phyloP scores from a whole-genome alignment of 2,113 vertebrate genomes.

The Dipodomys merriami region DNA sequence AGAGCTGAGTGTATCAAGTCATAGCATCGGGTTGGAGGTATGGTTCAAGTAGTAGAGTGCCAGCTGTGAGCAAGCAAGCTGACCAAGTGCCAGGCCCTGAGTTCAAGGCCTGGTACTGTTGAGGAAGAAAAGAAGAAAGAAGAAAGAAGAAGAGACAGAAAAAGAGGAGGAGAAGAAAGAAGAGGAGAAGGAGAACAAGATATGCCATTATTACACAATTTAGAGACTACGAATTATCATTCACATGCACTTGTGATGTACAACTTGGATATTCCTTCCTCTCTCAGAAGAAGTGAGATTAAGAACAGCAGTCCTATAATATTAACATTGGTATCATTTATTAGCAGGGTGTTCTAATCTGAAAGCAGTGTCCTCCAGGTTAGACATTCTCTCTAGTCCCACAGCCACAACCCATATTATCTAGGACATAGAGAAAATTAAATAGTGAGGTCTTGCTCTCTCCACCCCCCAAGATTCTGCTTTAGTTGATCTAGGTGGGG shows the following conservation, averaged over 20 bases:
- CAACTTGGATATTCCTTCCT: not conserved
- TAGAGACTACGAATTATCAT: not conserved
- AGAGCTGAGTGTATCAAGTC: not conserved
- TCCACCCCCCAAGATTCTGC: not conserved
- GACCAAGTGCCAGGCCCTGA: too few relatives aligned
- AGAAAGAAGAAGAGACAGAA: too few relatives aligned
- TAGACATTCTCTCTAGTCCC: not conserved
- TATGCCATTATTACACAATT: too few relatives aligned
- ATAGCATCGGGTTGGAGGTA: not conserved
- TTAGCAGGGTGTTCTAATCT: not conserved
- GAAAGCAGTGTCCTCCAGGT: not conserved
- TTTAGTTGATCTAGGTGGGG: not conserved
- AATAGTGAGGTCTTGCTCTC: not conserved
- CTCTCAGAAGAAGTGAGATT: constrained; percentile 21
- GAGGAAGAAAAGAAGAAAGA: too few relatives aligned
- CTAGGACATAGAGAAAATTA: not conserved
- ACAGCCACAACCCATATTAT: not conserved
- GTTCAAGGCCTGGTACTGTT: too few relatives aligned
- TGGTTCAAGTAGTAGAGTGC: too few relatives aligned
- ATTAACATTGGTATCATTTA: not conserved
- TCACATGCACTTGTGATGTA: not conserved
- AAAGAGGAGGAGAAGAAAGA: too few relatives aligned
- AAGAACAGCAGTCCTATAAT: not conserved
- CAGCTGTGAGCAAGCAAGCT: too few relatives aligned
- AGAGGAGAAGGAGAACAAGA: too few relatives aligned